Conservation (phyloP, 1,140 invertebrate genomes). For the Conus betulinus region DNA sequence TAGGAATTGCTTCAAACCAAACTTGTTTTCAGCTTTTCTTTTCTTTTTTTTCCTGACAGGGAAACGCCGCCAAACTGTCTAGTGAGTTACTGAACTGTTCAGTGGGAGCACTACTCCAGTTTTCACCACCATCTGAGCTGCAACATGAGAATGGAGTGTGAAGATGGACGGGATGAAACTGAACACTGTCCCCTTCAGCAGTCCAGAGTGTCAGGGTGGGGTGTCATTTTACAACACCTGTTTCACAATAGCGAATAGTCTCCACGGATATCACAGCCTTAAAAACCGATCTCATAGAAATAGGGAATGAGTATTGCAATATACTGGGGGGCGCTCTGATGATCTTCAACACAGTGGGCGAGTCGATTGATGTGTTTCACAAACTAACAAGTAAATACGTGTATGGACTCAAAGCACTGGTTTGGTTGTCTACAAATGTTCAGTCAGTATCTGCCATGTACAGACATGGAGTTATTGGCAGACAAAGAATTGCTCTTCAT, state of each 20-base stretch:
- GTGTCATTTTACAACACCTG: neutral
- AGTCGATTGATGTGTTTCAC: no score
- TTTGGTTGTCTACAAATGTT: no score
- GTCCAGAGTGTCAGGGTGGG: neutral
- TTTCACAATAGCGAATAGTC: neutral
- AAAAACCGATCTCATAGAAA: no score
- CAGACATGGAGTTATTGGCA: neutral
- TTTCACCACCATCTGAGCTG: neutral
- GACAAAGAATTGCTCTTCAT: neutral
- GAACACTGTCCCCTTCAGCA: conserved; percentile 27
- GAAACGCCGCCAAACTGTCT: neutral
- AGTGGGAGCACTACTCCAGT: neutral
- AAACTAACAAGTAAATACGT: neutral
- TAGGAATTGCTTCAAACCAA: no score
- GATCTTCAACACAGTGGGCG: no score
- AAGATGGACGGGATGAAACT: conserved; percentile 5
- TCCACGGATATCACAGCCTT: no score
- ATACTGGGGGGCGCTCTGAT: neutral
- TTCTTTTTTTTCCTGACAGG: neutral
- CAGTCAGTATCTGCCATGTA: neutral
- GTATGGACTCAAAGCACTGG: neutral
- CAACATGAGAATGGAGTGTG: conserved; percentile 16
- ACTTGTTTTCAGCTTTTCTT: no score
- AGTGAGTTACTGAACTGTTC: neutral
- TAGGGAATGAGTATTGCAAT: neutral